Percentiles rank a stretch among this genome's conserved stretches.
Evolutionary conservation across 2,113 vertebrate species (phyloP).

Genomic region (Alaudala cheleensis): DNA sequence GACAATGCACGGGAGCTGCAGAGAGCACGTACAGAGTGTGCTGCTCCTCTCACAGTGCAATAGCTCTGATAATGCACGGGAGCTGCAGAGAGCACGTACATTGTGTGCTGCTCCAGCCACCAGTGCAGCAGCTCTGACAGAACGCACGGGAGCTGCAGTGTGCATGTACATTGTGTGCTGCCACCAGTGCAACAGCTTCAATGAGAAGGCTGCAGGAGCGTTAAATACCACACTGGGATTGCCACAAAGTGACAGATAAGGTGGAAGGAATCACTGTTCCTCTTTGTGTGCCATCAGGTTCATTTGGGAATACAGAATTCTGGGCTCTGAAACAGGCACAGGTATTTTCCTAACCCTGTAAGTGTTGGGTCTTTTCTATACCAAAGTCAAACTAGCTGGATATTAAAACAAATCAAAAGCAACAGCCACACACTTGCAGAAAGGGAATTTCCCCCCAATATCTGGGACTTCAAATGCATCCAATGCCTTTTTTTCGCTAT

Average conservation of each 20-base stretch:
- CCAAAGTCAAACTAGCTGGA: background rate
- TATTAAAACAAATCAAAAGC: background rate
- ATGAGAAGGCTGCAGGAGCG: background rate
- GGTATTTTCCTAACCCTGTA: background rate
- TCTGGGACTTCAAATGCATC: background rate
- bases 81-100: no score
- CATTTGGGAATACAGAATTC: fast-evolving
- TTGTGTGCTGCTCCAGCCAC: no score
- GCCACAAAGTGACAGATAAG: fast-evolving
- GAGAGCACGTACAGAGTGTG: background rate
- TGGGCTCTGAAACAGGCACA: background rate
- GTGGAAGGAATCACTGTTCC: fast-evolving
- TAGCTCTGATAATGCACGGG: background rate
- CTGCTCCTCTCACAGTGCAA: fast-evolving
- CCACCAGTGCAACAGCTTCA: fast-evolving
- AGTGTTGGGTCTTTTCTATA: fast-evolving
- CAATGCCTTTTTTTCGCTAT: background rate
- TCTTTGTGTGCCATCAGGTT: fast-evolving
- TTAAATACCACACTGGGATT: fast-evolving
- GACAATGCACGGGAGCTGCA: background rate
- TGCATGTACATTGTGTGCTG: background rate
- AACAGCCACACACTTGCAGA: background rate
- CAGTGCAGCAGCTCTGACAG: no score
- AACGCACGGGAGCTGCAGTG: background rate
- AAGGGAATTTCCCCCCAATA: fast-evolving